phyloP scores from a whole-genome alignment of 2,797 vertebrate species.

The Scarus forsteni region DNA sequence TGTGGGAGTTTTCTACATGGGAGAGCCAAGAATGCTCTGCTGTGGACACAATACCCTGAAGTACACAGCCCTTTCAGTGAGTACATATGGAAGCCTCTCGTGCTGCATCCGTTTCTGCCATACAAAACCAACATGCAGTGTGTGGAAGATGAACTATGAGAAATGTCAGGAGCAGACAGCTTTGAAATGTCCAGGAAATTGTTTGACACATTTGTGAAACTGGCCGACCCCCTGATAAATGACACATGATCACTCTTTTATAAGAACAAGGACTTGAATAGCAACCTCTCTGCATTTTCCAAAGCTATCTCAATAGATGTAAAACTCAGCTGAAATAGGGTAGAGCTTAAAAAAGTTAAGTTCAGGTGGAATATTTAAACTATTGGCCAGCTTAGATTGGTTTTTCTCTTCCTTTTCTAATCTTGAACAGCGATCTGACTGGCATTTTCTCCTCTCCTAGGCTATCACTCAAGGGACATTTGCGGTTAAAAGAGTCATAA shows the following conservation, averaged over 20 bases:
- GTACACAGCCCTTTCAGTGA: too few species aligned
- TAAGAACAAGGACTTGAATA: conserved; percentile 32
- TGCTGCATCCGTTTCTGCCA: too few species aligned
- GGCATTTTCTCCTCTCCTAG: conserved; percentile 59
- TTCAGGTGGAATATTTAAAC: conserved; percentile 64
- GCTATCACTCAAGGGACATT: conserved; percentile 67
- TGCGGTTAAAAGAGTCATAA: conserved; percentile 62
- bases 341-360: conserved; percentile 37
- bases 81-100: too few species aligned
- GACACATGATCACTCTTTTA: conserved; percentile 5
- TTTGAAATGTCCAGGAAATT: too few species aligned
- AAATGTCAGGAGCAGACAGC: too few species aligned
- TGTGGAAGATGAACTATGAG: too few species aligned
- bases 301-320: conserved; percentile 14
- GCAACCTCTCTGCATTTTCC: conserved; percentile 35
- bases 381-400: conserved; percentile 47
- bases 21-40: too few species aligned
- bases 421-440: conserved; percentile 66
- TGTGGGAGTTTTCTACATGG: too few species aligned
- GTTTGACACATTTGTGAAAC: too few species aligned
- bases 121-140: too few species aligned
- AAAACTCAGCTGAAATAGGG: conserved; percentile 53
- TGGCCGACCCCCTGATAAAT: neutral
- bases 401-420: conserved; percentile 48
- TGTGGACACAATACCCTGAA: too few species aligned